Percentiles rank a stretch among this genome's conserved stretches.
These are phyloP conservation scores for Formica aserva DNA, from an alignment of 2,888 invertebrate genomes.

Conservation along the genomic window DNA sequence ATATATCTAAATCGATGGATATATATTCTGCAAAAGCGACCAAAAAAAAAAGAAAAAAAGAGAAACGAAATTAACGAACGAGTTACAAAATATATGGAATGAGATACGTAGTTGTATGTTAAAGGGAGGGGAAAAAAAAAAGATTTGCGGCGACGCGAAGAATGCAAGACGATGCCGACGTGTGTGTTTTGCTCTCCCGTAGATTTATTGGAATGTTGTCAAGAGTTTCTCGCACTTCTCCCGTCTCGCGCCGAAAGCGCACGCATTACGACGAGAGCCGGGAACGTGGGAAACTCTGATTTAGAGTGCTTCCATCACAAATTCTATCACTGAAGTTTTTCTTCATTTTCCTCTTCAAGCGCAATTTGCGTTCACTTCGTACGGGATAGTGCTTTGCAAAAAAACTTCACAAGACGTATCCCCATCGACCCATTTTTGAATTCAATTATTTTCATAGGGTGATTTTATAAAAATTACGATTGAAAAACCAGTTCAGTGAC, in stretches of 20 bases:
- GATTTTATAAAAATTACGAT: background rate
- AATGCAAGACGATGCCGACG: conserved; percentile 48
- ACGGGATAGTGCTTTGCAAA: background rate
- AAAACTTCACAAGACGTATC: conserved; percentile 3
- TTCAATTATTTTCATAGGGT: background rate
- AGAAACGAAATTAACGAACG: conserved; percentile 34
- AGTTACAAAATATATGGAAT: conserved; percentile 24
- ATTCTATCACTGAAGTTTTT: conserved; percentile 8
- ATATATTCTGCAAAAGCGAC: conserved; percentile 26
- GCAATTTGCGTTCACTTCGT: background rate
- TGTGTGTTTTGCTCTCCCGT: conserved; percentile 22
- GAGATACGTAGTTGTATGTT: conserved; percentile 25
- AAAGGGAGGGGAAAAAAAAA: background rate
- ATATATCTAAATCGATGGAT: conserved; percentile 34
- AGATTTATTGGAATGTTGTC: conserved; percentile 41
- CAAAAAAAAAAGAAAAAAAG: background rate
- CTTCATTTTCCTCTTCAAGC: conserved; percentile 9
- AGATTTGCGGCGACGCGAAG: conserved; percentile 42
- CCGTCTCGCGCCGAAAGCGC: conserved; percentile 14
- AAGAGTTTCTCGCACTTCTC: background rate
- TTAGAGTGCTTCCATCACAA: conserved; percentile 42
- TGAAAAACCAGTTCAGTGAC: background rate
- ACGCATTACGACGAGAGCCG: background rate
- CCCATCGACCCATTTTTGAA: background rate
- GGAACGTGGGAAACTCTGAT: conserved; percentile 41